These are phyloP conservation scores for Erpornis zantholeuca DNA, from an alignment of 2,113 vertebrate genomes.

Conservation along the genomic window DNA sequence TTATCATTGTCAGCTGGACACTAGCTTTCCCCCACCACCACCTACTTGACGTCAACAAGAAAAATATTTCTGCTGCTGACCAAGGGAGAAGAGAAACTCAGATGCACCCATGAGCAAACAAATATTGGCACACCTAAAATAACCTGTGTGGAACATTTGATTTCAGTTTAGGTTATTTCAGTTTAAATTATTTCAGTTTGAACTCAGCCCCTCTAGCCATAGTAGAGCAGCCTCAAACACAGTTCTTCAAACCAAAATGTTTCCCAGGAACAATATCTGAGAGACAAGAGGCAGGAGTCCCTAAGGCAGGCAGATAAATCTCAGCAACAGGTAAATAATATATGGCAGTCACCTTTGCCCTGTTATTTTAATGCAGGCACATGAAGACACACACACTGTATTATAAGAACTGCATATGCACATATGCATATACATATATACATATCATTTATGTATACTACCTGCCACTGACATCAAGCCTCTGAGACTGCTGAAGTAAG, in stretches of 20 bases:
- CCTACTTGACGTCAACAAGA: neutral
- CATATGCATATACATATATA: neutral
- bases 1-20: neutral
- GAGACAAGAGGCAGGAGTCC: neutral
- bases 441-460: neutral
- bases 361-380: neutral
- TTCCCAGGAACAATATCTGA: neutral
- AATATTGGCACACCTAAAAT: neutral
- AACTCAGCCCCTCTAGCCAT: neutral
- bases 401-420: neutral
- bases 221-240: neutral
- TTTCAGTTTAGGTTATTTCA: neutral
- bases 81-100: neutral
- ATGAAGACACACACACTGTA: neutral
- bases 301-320: neutral
- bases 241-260: neutral
- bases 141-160: neutral
- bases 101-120: neutral
- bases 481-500: neutral
- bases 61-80: neutral
- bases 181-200: neutral
- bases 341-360: neutral
- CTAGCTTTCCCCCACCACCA: neutral
- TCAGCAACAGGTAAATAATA: slow-evolving; percentile 1
- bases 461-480: slow-evolving; percentile 10